These are phyloP conservation scores for Enchytraeus crypticus DNA, from an alignment of 2,888 invertebrate species.

Conservation along the genomic window DNA sequence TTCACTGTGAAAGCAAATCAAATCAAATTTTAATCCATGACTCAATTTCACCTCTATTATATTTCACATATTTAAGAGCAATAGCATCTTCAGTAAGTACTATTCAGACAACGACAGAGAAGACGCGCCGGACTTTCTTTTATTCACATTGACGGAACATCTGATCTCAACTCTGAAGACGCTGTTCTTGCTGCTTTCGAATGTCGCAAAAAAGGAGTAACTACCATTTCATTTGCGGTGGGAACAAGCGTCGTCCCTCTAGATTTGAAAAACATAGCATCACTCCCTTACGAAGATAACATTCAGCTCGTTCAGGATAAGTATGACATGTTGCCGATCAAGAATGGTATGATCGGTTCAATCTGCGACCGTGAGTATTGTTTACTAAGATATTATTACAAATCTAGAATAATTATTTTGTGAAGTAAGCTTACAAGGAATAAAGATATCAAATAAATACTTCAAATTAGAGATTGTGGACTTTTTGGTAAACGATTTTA, in stretches of 20 bases:
- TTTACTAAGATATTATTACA: conserved; percentile 10
- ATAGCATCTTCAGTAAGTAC: too few relatives aligned
- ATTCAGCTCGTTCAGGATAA: background rate
- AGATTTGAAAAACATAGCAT: conserved; percentile 28
- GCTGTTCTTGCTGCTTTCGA: conserved; percentile 1
- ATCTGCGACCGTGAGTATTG: conserved; percentile 8
- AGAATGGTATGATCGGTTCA: background rate
- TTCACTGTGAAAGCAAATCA: too few relatives aligned
- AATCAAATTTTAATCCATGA: too few relatives aligned
- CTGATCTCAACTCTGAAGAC: background rate
- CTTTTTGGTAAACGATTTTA: too few relatives aligned
- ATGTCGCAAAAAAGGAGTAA: conserved; percentile 10
- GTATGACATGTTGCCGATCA: background rate
- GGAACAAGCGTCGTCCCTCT: conserved; percentile 24
- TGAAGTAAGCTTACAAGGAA: too few relatives aligned
- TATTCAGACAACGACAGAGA: too few relatives aligned
- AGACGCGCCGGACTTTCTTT: background rate
- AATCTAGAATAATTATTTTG: background rate
- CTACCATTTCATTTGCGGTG: conserved; percentile 29
- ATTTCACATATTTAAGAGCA: too few relatives aligned
- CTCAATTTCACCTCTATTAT: too few relatives aligned
- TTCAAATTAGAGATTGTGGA: too few relatives aligned
- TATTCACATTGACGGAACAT: background rate
- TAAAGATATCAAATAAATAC: too few relatives aligned
- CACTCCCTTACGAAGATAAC: conserved; percentile 8